Conservation (phyloP, 2,113 vertebrate species). For the Chloroceryle aenea region DNA sequence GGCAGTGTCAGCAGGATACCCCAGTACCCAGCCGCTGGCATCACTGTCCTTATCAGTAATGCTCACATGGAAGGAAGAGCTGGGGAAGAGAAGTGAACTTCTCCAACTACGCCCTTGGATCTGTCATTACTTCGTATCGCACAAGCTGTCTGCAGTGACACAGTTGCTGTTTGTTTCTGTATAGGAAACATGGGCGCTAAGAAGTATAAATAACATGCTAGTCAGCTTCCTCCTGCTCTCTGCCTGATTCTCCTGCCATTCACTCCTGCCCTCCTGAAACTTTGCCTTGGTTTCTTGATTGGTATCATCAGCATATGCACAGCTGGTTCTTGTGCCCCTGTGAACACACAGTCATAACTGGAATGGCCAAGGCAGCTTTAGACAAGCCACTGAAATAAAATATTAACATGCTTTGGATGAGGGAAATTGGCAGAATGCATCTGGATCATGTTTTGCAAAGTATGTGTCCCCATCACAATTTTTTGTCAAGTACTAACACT, state of each 20-base stretch:
- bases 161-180: neutral
- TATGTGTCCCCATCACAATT: fast-evolving
- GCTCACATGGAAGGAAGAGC: neutral
- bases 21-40: fast-evolving
- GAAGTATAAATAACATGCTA: neutral
- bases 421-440: neutral
- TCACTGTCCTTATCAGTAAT: fast-evolving
- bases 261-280: neutral
- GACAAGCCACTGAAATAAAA: neutral
- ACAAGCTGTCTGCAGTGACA: fast-evolving
- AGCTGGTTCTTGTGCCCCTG: neutral
- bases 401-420: neutral
- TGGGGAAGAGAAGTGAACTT: neutral
- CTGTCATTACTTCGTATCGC: neutral
- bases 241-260: fast-evolving
- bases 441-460: neutral
- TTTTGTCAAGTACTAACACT: neutral
- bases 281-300: neutral
- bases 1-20: neutral
- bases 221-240: neutral
- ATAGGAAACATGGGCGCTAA: neutral
- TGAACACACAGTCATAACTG: neutral
- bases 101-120: neutral
- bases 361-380: neutral
- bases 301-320: neutral